Base-by-base conservation (phyloP, 2,113 vertebrate species). In the Paedocypris sp. region DNA sequence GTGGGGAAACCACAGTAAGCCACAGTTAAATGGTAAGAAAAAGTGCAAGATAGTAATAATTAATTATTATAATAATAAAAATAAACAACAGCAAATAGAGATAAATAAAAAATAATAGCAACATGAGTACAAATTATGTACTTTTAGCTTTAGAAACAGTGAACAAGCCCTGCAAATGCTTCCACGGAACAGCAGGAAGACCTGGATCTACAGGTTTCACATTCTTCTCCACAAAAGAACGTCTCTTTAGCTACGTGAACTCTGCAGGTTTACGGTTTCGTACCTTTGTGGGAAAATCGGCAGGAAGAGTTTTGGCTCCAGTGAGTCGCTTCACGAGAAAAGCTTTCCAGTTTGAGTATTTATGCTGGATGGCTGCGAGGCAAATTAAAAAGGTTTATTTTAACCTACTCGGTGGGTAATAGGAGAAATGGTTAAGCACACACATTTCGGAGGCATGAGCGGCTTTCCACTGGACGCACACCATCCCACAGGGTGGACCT, bases 271-370 rank as follows among this genome's bases (percentile, higher is more conserved):
- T 45, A 45, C 11, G 23, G 16, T 3, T 1, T 25, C 15, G 88
- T 82, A 98, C 95, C 93, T 89, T 96, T 78, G 88, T 73, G 76
- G 86, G 85, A 76, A 99, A 99, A 78, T 99, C 93, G 53, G 88
- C 84, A 64, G 95, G 95, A 84, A 99, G 89, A 67, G 95, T 99
- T 91, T 98, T 99, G 80, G 92, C 89, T 88, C 95, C 95, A 81
- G 94, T 99, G 74, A 99, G 91, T 83, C 93, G 88, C 84, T 96
- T 97, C 78, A 99, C 91, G 68, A 99, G 88, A 87, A 98, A 93
- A 66, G 84, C 84, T 89, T 98, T 99, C 95, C 95, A 99, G 90
- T 99, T 99, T 68, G 92, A 89, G 77, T 89, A 94, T 77, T 95
- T 97, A 80, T 95, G 92, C 72, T 97, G 93, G 85, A 99, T 95